Percentiles rank a stretch among this genome's conserved stretches.
Evolutionary conservation across 2,797 vertebrate genomes (phyloP).

Genomic region (Ambastaia sidthimunki): DNA sequence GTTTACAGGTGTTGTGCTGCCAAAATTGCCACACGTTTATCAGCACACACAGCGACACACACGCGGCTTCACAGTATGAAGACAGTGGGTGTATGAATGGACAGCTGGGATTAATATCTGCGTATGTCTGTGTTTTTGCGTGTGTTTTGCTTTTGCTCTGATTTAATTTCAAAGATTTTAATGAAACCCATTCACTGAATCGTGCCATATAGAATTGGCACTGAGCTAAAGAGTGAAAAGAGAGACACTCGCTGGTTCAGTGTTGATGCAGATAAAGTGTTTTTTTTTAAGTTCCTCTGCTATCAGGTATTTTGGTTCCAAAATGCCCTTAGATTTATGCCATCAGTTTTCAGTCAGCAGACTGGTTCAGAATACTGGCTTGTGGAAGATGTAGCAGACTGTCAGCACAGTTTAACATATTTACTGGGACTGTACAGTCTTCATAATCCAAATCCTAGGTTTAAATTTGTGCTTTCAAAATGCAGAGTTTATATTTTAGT

Average conservation of each 20-base stretch:
- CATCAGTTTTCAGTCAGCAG: too few relatives aligned
- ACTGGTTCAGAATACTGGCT: too few relatives aligned
- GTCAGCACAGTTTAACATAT: too few relatives aligned
- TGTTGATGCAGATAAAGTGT: conserved; percentile 66
- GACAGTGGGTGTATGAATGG: conserved; percentile 63
- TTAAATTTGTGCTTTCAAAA: too few relatives aligned
- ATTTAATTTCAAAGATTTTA: conserved; percentile 65
- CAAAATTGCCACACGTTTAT: conserved; percentile 1
- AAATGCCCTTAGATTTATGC: too few relatives aligned
- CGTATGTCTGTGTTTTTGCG: conserved; percentile 40
- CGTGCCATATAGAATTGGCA: conserved; percentile 76
- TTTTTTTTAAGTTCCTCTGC: conserved; percentile 26
- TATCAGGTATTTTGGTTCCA: not conserved
- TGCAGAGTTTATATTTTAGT: too few relatives aligned
- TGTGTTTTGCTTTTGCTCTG: conserved; percentile 30
- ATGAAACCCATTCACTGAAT: conserved; percentile 80
- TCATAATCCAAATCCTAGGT: too few relatives aligned
- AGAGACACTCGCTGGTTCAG: conserved; percentile 66
- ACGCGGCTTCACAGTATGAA: conserved; percentile 49
- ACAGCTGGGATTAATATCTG: conserved; percentile 80
- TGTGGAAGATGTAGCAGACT: too few relatives aligned
- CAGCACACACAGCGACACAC: conserved; percentile 8
- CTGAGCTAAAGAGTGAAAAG: conserved; percentile 64
- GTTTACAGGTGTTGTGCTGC: conserved; percentile 29
- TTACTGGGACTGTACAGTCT: too few relatives aligned